Evolutionary conservation across 2,113 vertebrate species (phyloP).

Genomic region (Telmatochromis sp.): DNA sequence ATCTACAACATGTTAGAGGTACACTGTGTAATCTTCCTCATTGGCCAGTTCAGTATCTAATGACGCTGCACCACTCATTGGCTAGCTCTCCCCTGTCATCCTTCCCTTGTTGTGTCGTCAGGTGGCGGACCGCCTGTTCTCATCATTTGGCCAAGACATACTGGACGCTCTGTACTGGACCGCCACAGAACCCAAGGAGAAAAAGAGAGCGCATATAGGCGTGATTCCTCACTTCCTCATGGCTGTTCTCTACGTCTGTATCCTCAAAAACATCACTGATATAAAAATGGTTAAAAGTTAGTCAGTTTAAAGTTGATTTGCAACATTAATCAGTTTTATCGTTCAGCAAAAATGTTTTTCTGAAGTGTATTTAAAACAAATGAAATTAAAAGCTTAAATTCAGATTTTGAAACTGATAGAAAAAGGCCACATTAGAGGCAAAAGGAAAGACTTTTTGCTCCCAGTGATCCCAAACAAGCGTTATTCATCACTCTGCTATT

Average conservation of each 20-base stretch:
- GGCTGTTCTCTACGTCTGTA: slow-evolving; percentile 99
- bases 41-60: background rate
- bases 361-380: background rate
- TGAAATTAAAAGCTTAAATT: background rate
- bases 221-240: slow-evolving; percentile 97
- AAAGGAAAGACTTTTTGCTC: background rate
- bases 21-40: background rate
- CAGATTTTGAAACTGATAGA: background rate
- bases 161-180: slow-evolving; percentile 98
- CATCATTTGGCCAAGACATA: slow-evolving; percentile 97
- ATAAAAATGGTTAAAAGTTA: background rate
- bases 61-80: background rate
- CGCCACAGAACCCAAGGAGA: slow-evolving; percentile 93
- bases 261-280: slow-evolving; percentile 61
- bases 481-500: background rate
- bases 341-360: background rate
- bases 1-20: slow-evolving; percentile 99
- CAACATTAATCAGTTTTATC: background rate
- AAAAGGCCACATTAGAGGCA: background rate
- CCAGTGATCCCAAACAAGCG: background rate
- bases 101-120: slow-evolving; percentile 28
- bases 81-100: background rate
- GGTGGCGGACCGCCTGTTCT: slow-evolving; percentile 98
- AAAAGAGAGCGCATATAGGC: slow-evolving; percentile 92
- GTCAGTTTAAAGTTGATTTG: background rate